Conservation (phyloP, 2,797 vertebrate genomes). For the Chiroxiphia lanceolata region DNA sequence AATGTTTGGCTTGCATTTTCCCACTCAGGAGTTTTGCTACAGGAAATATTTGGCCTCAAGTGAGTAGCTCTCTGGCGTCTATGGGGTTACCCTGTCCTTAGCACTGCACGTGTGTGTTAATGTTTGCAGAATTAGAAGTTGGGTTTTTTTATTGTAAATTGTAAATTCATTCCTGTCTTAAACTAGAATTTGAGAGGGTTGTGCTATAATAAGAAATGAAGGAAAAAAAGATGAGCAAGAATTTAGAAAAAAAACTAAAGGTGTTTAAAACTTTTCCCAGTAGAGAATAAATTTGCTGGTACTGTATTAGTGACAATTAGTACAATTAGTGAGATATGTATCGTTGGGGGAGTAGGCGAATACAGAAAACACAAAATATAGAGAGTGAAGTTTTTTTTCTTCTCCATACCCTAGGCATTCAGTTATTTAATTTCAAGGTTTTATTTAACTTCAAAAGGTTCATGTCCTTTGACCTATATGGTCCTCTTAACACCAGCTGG, state of each 20-base stretch:
- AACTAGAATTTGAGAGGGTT: accelerated
- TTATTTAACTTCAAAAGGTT: constrained; percentile 11
- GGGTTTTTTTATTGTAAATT: not conserved
- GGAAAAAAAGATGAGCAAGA: accelerated
- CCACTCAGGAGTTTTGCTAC: not conserved
- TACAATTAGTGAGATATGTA: not conserved
- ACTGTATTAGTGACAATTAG: not conserved
- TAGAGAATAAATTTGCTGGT: not conserved
- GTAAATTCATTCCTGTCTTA: not conserved
- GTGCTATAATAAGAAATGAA: not conserved
- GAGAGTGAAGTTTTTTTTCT: accelerated
- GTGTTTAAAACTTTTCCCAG: not conserved
- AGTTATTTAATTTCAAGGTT: constrained; percentile 18
- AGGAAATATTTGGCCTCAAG: not conserved
- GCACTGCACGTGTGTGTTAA: not conserved
- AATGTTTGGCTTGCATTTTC: not conserved
- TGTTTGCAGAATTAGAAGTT: not conserved
- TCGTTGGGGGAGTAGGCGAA: accelerated
- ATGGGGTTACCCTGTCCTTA: not conserved
- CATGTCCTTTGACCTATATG: not conserved
- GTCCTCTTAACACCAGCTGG: not conserved
- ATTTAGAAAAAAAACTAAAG: not conserved
- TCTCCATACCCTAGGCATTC: not conserved
- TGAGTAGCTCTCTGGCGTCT: not conserved
- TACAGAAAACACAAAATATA: not conserved